Evolutionary conservation across 64 coral and sea anemone species (phyloP).

Genomic region (Montipora efflorescens): DNA sequence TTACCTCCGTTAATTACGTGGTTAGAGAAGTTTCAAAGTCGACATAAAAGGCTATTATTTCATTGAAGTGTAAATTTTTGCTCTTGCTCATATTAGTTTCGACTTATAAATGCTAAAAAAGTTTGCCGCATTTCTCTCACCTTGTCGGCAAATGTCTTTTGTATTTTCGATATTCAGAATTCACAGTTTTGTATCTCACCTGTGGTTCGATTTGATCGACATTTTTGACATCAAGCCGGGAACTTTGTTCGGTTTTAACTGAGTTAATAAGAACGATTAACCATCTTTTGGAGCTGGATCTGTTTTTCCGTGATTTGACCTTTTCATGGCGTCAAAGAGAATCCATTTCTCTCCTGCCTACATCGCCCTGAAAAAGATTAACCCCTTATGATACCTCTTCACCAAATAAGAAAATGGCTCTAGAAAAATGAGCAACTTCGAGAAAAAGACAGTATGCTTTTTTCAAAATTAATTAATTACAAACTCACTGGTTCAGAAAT

Average conservation of each 20-base stretch:
- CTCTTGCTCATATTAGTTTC: background rate
- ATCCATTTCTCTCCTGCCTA: too few species aligned
- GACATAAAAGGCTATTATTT: background rate
- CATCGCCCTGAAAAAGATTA: too few species aligned
- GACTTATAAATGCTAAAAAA: background rate
- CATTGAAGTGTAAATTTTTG: background rate
- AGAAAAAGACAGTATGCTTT: background rate
- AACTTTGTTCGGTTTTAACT: too few species aligned
- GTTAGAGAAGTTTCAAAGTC: background rate
- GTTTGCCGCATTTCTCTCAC: background rate
- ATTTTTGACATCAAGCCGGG: too few species aligned
- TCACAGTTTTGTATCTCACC: background rate
- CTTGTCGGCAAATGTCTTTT: background rate
- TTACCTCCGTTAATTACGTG: background rate
- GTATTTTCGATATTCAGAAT: background rate
- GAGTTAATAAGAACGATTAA: too few species aligned
- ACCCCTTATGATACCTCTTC: background rate
- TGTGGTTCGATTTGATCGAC: too few species aligned
- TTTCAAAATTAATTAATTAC: background rate
- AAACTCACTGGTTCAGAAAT: background rate
- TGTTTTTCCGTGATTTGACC: too few species aligned
- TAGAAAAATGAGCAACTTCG: background rate
- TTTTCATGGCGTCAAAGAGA: too few species aligned
- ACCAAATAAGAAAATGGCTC: too few species aligned
- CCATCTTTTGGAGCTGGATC: too few species aligned